These are phyloP conservation scores for Campaea margaritaria DNA, from an alignment of 2,888 invertebrate genomes.

Conservation along the genomic window DNA sequence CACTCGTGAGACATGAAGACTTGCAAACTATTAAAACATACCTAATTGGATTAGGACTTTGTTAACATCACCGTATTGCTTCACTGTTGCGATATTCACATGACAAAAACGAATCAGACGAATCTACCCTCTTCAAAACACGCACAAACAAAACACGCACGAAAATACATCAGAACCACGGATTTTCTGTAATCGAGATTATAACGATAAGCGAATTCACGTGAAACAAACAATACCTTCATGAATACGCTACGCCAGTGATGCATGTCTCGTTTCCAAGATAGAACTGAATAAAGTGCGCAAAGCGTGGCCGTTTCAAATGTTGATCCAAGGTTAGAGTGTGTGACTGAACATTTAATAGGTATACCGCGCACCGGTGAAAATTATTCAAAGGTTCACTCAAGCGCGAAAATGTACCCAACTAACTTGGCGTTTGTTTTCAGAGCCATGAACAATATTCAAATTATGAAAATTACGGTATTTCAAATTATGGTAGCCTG, in stretches of 20 bases:
- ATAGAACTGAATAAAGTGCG: slow-evolving; percentile 48
- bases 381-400: slow-evolving; percentile 63
- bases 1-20: too few species aligned
- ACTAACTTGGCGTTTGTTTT: slow-evolving; percentile 37
- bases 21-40: background rate
- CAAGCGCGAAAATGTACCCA: slow-evolving; percentile 57
- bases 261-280: slow-evolving; percentile 75
- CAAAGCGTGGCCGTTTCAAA: slow-evolving; percentile 30
- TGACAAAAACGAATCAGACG: slow-evolving; percentile 3
- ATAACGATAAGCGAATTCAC: slow-evolving; percentile 33
- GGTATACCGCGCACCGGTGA: slow-evolving; percentile 13
- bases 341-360: slow-evolving; percentile 13
- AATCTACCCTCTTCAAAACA: slow-evolving; percentile 12
- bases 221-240: slow-evolving; percentile 61
- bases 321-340: slow-evolving; percentile 49
- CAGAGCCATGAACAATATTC: slow-evolving; percentile 32
- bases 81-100: slow-evolving; percentile 1
- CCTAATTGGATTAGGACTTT: slow-evolving; percentile 5
- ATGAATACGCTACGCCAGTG: slow-evolving; percentile 78
- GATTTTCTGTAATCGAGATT: slow-evolving; percentile 22
- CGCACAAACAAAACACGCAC: slow-evolving; percentile 12
- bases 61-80: slow-evolving; percentile 6
- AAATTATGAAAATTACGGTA: slow-evolving; percentile 32
- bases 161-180: slow-evolving; percentile 3
- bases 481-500: too few species aligned